Evolutionary conservation across 2,113 vertebrate species (phyloP).

Genomic region (Hassar affinis): DNA sequence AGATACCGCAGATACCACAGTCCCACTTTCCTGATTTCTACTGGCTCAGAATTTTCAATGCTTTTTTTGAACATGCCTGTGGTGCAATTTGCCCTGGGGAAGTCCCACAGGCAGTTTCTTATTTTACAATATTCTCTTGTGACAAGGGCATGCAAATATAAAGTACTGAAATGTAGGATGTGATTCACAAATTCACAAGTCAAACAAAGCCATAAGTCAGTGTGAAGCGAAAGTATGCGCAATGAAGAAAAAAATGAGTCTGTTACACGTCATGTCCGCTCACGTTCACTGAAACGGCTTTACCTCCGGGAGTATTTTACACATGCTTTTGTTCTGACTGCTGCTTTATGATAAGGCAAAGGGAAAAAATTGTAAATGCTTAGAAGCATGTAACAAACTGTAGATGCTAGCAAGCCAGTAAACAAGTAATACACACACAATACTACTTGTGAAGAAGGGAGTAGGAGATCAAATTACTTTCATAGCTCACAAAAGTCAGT

Average conservation of each 20-base stretch:
- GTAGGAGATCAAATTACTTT: not conserved
- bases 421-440: not conserved
- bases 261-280: not conserved
- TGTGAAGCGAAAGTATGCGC: not conserved
- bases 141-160: not conserved
- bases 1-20: not conserved
- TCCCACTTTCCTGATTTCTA: not conserved
- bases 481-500: not conserved
- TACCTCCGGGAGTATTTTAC: not conserved
- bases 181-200: not conserved
- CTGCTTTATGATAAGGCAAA: not conserved
- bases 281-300: not conserved
- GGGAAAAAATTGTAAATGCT: not conserved
- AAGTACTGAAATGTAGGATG: not conserved
- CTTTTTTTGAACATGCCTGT: not conserved
- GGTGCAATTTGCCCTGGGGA: not conserved
- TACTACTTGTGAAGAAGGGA: not conserved
- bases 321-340: not conserved
- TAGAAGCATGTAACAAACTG: too few relatives aligned
- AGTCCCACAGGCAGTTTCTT: not conserved
- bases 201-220: not conserved
- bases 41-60: too few relatives aligned
- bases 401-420: not conserved
- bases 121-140: constrained; percentile 7
- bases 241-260: too few relatives aligned